A percentile compares a stretch with the other conserved stretches of the same genome.
These are phyloP conservation scores for Coregonus sp. DNA, from an alignment of 2,797 vertebrate genomes.

Conservation along the genomic window DNA sequence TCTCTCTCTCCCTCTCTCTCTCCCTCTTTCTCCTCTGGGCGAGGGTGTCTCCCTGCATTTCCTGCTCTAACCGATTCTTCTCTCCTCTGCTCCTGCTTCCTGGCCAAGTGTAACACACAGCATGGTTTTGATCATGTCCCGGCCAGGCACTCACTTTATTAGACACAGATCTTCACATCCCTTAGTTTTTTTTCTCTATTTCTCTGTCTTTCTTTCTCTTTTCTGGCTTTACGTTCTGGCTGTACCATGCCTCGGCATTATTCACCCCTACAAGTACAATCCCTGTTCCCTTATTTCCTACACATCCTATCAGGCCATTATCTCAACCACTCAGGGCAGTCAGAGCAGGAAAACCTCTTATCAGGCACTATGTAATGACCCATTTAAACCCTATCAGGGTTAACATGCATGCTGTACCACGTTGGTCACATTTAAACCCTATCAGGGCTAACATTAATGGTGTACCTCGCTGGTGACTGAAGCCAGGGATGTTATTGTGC, in stretches of 20 bases:
- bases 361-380: not conserved
- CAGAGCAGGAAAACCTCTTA: constrained; percentile 42
- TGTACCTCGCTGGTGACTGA: not conserved
- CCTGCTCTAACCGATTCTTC: constrained; percentile 16
- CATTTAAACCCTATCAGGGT: constrained; percentile 8
- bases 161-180: constrained; percentile 22
- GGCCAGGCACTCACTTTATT: constrained; percentile 27
- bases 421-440: not conserved
- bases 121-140: constrained; percentile 38
- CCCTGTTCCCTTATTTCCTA: constrained; percentile 9
- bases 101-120: constrained; percentile 9
- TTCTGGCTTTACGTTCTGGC: not conserved
- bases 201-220: constrained; percentile 1
- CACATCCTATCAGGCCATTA: constrained; percentile 31
- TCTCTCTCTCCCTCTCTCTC: constrained; percentile 6
- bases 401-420: not conserved
- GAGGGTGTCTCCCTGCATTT: not conserved
- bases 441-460: constrained; percentile 1
- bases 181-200: no score
- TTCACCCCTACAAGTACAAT: constrained; percentile 10
- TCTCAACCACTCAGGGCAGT: constrained; percentile 36
- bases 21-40: not conserved
- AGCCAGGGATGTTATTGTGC: not conserved
- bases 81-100: constrained; percentile 13
- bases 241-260: not conserved